Evolutionary conservation across 2,888 invertebrate genomes (phyloP), one percentile per base, ranked within the genome.

Genomic region (Parelbella ahira): DNA sequence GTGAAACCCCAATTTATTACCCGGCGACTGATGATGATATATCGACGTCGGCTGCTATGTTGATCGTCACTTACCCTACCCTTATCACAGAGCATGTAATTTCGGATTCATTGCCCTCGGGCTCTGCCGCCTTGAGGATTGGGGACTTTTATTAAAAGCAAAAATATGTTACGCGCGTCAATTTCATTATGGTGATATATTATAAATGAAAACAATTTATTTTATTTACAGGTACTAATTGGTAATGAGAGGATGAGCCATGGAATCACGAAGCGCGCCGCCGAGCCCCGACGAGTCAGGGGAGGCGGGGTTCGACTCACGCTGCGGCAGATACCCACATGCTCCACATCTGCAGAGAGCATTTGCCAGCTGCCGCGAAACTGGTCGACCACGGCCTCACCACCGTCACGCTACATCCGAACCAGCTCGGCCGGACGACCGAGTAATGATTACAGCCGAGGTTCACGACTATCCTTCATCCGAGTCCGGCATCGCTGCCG

Each of bases 301-400:
- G 81, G 84, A 83, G 80, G 88, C 86, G 87, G 90, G 93, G 79
- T 92, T 92, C 82, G 93, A 93, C 75, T 91, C 93, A 49, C 93
- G 92, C 45, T 93, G 93, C 55, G 93, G 93, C 51, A 91, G 91
- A 47, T 93, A 92, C 68, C 92, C 70, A 30, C 77, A 69, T 37
- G 92, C 68, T 50, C 91, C 92, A 5, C 62, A 77, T n/a, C 68
- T 87, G 36, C 86, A 86, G 54, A 69, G 83, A 44, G 72, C 77
- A 2, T 87, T 82, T 49, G 83, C 87, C 53, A 87, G 86, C 54
- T 87, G 86, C 48, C 77, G 87, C 51, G 87, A 86, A 47, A 60
- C 70, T 3, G 63, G 71, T 13, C 72, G 80, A 8, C 84, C 83
- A 0, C 69, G 84, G 2, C 80, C 81, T 0, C 73, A 79, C 47